phyloP scores from a whole-genome alignment of 2,888 invertebrate genomes.

The Fissipunctia ypsillon region DNA sequence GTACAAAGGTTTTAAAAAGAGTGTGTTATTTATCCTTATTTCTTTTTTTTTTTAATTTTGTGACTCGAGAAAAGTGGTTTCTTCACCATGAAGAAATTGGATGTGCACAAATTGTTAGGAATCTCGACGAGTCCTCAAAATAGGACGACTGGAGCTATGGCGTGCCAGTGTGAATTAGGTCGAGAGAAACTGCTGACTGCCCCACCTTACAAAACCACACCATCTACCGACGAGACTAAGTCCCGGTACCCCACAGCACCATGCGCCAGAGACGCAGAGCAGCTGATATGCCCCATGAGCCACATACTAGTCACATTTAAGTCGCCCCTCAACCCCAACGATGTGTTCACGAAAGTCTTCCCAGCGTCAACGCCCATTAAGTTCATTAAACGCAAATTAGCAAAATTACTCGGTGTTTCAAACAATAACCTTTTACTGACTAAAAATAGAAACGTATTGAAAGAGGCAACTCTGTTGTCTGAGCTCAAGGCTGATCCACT shows the following conservation, averaged over 20 bases:
- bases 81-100: slow-evolving; percentile 68
- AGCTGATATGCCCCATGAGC: slow-evolving; percentile 84
- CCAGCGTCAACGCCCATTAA: slow-evolving; percentile 85
- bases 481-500: slow-evolving; percentile 83
- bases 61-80: slow-evolving; percentile 8
- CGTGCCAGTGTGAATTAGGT: slow-evolving; percentile 86
- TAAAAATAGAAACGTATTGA: slow-evolving; percentile 85
- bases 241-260: slow-evolving; percentile 83
- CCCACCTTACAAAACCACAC: slow-evolving; percentile 79
- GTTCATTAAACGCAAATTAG: slow-evolving; percentile 85
- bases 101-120: slow-evolving; percentile 71
- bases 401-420: slow-evolving; percentile 83
- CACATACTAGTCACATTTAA: slow-evolving; percentile 85
- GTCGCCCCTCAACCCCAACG: slow-evolving; percentile 82
- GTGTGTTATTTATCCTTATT: slow-evolving; percentile 24
- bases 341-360: slow-evolving; percentile 86
- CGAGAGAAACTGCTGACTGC: slow-evolving; percentile 87
- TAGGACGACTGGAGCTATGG: slow-evolving; percentile 72
- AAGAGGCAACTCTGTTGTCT: slow-evolving; percentile 81
- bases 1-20: slow-evolving; percentile 51
- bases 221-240: slow-evolving; percentile 74
- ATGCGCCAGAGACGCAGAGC: slow-evolving; percentile 78
- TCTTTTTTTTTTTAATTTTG: slow-evolving; percentile 20
- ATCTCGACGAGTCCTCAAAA: slow-evolving; percentile 77
- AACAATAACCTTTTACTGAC: slow-evolving; percentile 83